Evolutionary conservation across 1,140 invertebrate genomes (phyloP), one percentile per base, ranked within the genome.

Genomic region (Drosophila oshimai): DNA sequence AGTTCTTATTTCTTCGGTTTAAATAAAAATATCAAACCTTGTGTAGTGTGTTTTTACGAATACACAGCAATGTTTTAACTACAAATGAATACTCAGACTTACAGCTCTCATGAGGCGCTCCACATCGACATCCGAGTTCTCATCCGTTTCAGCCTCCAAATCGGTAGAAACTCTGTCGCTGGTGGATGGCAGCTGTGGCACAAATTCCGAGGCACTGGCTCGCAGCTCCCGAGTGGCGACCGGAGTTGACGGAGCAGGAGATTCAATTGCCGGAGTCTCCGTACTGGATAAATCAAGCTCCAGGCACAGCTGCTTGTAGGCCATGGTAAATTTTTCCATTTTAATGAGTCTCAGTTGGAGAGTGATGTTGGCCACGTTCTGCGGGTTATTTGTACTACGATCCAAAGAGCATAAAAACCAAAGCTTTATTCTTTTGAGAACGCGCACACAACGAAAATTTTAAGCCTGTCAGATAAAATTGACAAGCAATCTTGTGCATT

Each of bases 151-250:
- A 5, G 60, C 36, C 22, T 28, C 58, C 15, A 57, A 10, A 4
- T 62, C 58, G 2, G 17, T 31, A 10, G 37, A 9, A 6, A 58
- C 4, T n/a, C 22, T 12, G 0, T 62, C 58, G 6, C 37, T 60
- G 24, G 9, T 15, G 12, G 1, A n/a, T 6, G 58, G 58, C 13
- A 61, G 49, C n/a, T 69, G 39, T 1, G 67, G 67, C 12, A 70
- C 62, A 13, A 70, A 70, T 9, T 70, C 67, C 4, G 42, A 57
- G 2, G 62, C 67, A 55, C 47, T 70, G 13, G 64, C 67, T 13
- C 67, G 41, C 3, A 70, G n/a, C 1, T 12, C 22, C 5, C 29
- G 34, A 6, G 39, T 36, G 15, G 54, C 15, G 2, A 45, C 37
- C 4, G 53, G 29, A 6, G 58, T n/a, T 1, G 26, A 15, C 2